These are phyloP conservation scores for Gadus chalcogrammus DNA, from an alignment of 2,113 vertebrate genomes.

Conservation along the genomic window DNA sequence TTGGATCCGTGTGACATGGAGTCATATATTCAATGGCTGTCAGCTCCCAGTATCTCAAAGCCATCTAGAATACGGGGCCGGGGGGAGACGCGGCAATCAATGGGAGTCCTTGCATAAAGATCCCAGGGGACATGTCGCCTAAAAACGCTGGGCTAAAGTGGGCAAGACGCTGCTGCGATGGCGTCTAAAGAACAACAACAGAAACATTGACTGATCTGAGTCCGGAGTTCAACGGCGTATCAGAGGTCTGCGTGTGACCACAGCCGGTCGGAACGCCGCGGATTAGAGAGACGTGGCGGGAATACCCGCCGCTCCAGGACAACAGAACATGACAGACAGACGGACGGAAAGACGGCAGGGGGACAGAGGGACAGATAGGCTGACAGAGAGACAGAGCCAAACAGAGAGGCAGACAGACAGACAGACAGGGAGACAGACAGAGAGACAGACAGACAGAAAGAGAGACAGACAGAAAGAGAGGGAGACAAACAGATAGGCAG, in stretches of 20 bases:
- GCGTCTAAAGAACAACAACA: no score
- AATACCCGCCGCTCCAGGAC: conserved; percentile 4
- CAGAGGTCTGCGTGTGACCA: conserved; percentile 27
- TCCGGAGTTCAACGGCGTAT: conserved; percentile 24
- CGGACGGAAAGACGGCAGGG: no score
- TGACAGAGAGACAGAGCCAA: no score
- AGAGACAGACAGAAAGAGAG: no score
- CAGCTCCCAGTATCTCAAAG: conserved; percentile 42
- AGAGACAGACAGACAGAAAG: no score
- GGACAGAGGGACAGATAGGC: no score
- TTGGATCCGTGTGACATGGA: no score
- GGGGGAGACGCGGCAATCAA: conserved; percentile 38
- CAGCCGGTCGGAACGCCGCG: conserved; percentile 21
- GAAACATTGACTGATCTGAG: no score
- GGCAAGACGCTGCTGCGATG: neutral
- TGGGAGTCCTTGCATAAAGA: conserved; percentile 32
- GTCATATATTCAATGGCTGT: conserved; percentile 17
- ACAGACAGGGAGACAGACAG: no score
- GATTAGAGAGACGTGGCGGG: neutral
- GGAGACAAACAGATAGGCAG: no score
- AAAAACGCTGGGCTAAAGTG: conserved; percentile 26
- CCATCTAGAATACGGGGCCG: conserved; percentile 47
- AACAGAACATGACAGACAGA: no score
- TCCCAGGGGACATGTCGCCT: conserved; percentile 8
- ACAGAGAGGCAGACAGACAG: no score